Percentiles rank a stretch among this genome's conserved stretches.
phyloP scores from a whole-genome alignment of 2,113 vertebrate species.

The Coptodon rendalli region DNA sequence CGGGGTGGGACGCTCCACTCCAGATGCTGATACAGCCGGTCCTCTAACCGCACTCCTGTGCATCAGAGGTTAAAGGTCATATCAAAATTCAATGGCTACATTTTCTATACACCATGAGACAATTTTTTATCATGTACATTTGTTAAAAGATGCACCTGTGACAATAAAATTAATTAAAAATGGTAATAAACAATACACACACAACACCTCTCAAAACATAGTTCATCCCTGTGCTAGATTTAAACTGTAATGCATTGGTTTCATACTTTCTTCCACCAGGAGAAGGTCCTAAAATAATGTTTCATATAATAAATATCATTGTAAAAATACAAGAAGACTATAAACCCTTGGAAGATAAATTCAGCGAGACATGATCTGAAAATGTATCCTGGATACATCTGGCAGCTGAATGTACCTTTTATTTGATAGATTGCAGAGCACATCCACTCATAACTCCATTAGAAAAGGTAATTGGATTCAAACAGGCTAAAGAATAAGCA shows the following conservation, averaged over 20 bases:
- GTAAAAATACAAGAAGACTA: neutral
- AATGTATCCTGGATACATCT: neutral
- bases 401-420: neutral
- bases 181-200: neutral
- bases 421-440: slow-evolving; percentile 16
- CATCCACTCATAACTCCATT: slow-evolving; percentile 22
- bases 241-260: neutral
- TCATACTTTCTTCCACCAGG: neutral
- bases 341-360: neutral
- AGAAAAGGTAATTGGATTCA: slow-evolving; percentile 19
- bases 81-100: neutral
- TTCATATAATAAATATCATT: neutral
- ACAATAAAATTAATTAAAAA: neutral
- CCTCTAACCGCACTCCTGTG: slow-evolving; percentile 87
- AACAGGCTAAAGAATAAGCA: neutral
- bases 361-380: neutral
- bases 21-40: slow-evolving; percentile 87
- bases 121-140: neutral
- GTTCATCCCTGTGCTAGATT: neutral
- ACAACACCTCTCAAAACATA: neutral
- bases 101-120: neutral
- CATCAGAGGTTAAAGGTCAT: neutral
- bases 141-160: neutral
- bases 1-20: slow-evolving; percentile 85
- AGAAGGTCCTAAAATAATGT: neutral